These are phyloP conservation scores for Episyrphus balteatus DNA, from an alignment of 1,140 invertebrate genomes.

Conservation along the genomic window DNA sequence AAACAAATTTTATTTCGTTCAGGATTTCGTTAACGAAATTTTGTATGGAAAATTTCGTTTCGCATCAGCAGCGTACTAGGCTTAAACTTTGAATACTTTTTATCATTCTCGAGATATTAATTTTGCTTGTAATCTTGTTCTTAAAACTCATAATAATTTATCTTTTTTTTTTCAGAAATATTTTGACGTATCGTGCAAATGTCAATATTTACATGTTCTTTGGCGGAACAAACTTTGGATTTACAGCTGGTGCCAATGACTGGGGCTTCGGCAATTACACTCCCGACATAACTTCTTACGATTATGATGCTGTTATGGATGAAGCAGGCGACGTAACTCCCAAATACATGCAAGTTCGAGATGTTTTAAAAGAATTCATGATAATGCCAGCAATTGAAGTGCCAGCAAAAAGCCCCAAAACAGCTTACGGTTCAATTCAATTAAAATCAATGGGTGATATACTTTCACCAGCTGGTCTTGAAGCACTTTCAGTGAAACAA, in stretches of 20 bases:
- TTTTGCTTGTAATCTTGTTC: too few species aligned
- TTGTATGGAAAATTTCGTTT: too few species aligned
- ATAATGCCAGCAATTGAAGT: constrained; percentile 1
- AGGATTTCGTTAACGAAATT: too few species aligned
- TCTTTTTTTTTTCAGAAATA: constrained; percentile 18
- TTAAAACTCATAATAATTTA: too few species aligned
- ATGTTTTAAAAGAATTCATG: constrained; percentile 43
- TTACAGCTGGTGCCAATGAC: constrained; percentile 47
- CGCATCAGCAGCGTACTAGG: too few species aligned
- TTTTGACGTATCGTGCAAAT: constrained; percentile 51
- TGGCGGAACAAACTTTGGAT: constrained; percentile 58
- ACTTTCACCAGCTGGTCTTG: not conserved
- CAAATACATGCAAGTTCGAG: constrained; percentile 38
- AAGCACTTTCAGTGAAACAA: constrained; percentile 12
- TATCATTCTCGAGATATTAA: too few species aligned
- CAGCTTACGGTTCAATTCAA: not conserved
- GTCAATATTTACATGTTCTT: constrained; percentile 62
- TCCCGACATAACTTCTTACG: constrained; percentile 64
- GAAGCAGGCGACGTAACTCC: constrained; percentile 58
- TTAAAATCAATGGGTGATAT: not conserved
- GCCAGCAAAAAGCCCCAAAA: not conserved
- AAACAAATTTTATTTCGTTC: too few species aligned
- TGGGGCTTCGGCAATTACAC: constrained; percentile 31
- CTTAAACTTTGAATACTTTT: too few species aligned
- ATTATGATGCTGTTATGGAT: constrained; percentile 66